Percentiles rank a stretch among this genome's conserved stretches.
Conservation (phyloP, 2,888 invertebrate species). For the Drosophila bunnanda region DNA sequence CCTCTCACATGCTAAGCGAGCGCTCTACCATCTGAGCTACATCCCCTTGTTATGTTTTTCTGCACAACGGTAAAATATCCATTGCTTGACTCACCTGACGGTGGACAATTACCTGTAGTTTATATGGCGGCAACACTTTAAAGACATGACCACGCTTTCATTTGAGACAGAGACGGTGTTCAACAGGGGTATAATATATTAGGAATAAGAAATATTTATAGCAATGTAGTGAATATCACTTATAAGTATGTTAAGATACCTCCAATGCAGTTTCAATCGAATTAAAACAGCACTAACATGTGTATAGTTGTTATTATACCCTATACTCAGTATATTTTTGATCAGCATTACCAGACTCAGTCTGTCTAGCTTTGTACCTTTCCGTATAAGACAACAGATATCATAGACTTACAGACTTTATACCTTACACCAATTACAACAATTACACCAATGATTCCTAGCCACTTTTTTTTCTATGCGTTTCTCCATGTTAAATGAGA, state of each 20-base stretch:
- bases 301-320: background rate
- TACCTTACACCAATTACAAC: background rate
- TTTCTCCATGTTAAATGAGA: background rate
- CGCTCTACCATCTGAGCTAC: conserved; percentile 88
- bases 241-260: background rate
- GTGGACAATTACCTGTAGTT: conserved; percentile 44
- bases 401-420: background rate
- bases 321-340: background rate
- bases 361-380: background rate
- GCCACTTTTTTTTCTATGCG: too few species aligned
- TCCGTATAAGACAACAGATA: background rate
- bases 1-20: conserved; percentile 86
- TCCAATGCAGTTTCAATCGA: background rate
- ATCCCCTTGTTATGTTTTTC: conserved; percentile 70
- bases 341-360: background rate
- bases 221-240: background rate
- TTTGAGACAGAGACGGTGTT: conserved; percentile 1
- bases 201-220: too few species aligned
- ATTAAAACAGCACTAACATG: background rate
- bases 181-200: background rate
- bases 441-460: background rate
- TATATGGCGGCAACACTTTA: conserved; percentile 22
- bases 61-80: conserved; percentile 33
- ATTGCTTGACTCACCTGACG: conserved; percentile 4
- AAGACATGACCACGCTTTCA: conserved; percentile 22